phyloP scores from a whole-genome alignment of 2,113 vertebrate genomes.

The Percina caprodes region DNA sequence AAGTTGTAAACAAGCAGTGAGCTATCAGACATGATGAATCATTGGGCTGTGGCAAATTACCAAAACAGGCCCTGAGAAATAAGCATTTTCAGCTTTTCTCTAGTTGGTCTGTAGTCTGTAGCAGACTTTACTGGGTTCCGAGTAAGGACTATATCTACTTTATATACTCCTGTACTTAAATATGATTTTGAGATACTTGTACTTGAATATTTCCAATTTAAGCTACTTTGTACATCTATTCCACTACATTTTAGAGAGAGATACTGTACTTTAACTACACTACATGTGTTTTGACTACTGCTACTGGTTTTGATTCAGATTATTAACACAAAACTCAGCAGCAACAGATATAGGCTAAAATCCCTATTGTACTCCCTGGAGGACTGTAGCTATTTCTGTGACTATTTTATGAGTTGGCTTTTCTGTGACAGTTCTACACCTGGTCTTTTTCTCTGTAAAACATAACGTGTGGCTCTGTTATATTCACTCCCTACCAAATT shows the following conservation, averaged over 20 bases:
- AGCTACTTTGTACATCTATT: too few relatives aligned
- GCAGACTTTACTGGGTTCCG: background rate
- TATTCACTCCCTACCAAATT: slow-evolving; percentile 35
- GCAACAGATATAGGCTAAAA: too few relatives aligned
- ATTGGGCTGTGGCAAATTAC: slow-evolving; percentile 13
- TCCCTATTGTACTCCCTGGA: background rate
- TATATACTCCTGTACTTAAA: slow-evolving; percentile 21
- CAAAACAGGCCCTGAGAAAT: slow-evolving; percentile 22
- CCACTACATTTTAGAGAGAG: too few relatives aligned
- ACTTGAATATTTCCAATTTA: too few relatives aligned
- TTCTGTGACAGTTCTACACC: slow-evolving; percentile 47
- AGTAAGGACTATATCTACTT: background rate
- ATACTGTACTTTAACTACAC: background rate
- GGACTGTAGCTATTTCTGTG: background rate
- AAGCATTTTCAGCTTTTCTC: slow-evolving; percentile 9
- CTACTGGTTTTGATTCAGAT: too few relatives aligned
- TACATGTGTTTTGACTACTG: too few relatives aligned
- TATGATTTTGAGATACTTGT: background rate
- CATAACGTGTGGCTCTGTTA: slow-evolving; percentile 60
- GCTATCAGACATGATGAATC: slow-evolving; percentile 13
- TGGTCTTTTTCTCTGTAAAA: slow-evolving; percentile 44
- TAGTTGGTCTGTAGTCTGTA: background rate
- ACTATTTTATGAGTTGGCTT: slow-evolving; percentile 25
- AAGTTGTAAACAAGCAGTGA: slow-evolving; percentile 23
- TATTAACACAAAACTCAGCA: too few relatives aligned